Evolutionary conservation across 2,888 invertebrate genomes (phyloP).

Genomic region (Eristalis tenax): DNA sequence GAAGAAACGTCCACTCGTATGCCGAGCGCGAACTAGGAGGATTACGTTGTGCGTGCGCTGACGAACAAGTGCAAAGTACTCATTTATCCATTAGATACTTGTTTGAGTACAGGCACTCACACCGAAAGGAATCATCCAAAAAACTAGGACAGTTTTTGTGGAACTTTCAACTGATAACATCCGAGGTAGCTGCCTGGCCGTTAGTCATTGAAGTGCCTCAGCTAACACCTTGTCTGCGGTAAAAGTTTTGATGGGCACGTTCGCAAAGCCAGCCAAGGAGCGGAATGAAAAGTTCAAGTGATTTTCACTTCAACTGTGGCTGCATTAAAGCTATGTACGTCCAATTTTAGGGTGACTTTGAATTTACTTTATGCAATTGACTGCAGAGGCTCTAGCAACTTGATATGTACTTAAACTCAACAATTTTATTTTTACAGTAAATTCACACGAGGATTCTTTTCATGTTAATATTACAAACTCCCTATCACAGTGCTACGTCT

Average conservation of each 20-base stretch:
- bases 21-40: too few species aligned
- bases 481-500: too few species aligned
- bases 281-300: neutral
- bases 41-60: conserved; percentile 39
- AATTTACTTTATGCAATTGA: neutral
- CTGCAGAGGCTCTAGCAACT: too few species aligned
- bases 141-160: conserved; percentile 24
- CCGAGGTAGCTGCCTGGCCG: conserved; percentile 23
- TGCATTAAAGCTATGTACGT: neutral
- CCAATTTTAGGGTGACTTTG: neutral
- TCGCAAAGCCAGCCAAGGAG: neutral
- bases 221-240: neutral
- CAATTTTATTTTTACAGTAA: too few species aligned
- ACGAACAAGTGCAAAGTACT: conserved; percentile 68
- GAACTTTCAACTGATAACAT: conserved; percentile 31
- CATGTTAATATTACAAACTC: too few species aligned
- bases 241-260: neutral
- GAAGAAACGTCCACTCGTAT: conserved; percentile 50
- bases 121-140: conserved; percentile 24
- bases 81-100: conserved; percentile 71
- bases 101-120: conserved; percentile 60
- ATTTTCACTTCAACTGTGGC: neutral
- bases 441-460: too few species aligned
- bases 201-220: conserved; percentile 21
- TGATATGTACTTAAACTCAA: too few species aligned